These are phyloP conservation scores for Lepilemur ruficaudatus DNA, from an alignment of 2,797 vertebrate species.

Conservation along the genomic window DNA sequence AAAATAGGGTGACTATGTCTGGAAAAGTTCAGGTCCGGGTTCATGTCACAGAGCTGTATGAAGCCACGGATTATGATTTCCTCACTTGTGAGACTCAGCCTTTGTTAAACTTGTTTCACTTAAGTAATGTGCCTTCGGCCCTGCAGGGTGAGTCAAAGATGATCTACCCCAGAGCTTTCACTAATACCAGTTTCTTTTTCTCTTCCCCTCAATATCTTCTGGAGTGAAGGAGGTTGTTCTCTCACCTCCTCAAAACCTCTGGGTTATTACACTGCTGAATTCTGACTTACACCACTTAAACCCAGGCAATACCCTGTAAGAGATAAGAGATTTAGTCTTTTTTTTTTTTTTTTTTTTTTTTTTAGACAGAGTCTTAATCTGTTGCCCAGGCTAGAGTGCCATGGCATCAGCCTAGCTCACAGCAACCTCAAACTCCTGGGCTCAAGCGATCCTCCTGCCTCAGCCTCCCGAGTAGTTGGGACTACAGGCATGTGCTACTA, in stretches of 20 bases:
- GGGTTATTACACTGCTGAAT: neutral
- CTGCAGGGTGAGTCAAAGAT: neutral
- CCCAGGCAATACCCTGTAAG: neutral
- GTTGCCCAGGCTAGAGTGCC: too few relatives aligned
- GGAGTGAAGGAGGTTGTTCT: neutral
- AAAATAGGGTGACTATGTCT: neutral
- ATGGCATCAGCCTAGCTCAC: too few relatives aligned
- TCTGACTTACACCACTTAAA: neutral
- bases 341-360: too few relatives aligned
- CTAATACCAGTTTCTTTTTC: neutral
- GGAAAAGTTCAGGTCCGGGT: conserved; percentile 9
- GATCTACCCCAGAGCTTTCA: neutral
- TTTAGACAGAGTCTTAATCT: too few relatives aligned
- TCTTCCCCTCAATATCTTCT: neutral
- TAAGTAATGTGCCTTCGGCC: neutral
- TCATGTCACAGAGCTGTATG: neutral
- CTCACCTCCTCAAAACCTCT: neutral
- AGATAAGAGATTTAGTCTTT: neutral
- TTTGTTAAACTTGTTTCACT: neutral
- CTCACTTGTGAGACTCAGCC: neutral
- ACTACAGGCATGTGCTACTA: too few relatives aligned
- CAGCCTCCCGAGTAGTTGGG: too few relatives aligned
- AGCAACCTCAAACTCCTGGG: too few relatives aligned
- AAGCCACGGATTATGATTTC: neutral
- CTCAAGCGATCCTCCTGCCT: too few relatives aligned